Evolutionary conservation across 2,797 vertebrate genomes (phyloP), one percentile per base, ranked within the genome.

Genomic region (Buphagus erythrorhynchus): DNA sequence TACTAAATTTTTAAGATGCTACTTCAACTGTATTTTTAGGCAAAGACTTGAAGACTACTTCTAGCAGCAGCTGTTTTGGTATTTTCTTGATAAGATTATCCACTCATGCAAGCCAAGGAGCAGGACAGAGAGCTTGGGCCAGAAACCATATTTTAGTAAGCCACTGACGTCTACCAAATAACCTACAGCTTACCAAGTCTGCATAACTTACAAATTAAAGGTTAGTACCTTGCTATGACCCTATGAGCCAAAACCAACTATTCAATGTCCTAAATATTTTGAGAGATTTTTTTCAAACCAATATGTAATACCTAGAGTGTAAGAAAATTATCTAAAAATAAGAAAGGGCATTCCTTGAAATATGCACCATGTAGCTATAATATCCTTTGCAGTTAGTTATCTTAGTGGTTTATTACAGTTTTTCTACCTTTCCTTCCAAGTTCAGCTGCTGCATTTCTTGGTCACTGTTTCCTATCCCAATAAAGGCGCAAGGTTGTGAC

Each of bases 391-490:
- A 82, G n/a, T 62, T 65, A 71, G 25, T 58, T 74, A 76, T 51
- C 12, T 29, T 3, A 76, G 10, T 12, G 26, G 5, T 36, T 89
- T 68, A 75, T 46, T 67, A 48, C 31, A 55, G 20, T 72, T 57
- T n/a, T 90, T 62, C 89, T 98, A 99, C 99, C 99, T 99, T 99
- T 98, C 99, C 99, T 99, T 99, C 99, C 97, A 99, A 98, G 97
- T 99, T 99, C 90, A 99, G 98, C 93, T 99, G 99, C 83, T 99
- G 99, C 99, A 99, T 99, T 98, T 99, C 99, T 98, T 99, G 99
- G 97, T 99, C 99, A 40, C 99, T 99, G 98, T 99, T 99, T 95
- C 99, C 99, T 96, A 99, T 99, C 92, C 99, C 99, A 86, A 99
- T 99, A 97, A 99, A 99, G 96, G 99, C 99, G 84, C 99, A 99